Evolutionary conservation across 1,140 invertebrate species (phyloP).

Genomic region (Schlechtendalia chinensis): DNA sequence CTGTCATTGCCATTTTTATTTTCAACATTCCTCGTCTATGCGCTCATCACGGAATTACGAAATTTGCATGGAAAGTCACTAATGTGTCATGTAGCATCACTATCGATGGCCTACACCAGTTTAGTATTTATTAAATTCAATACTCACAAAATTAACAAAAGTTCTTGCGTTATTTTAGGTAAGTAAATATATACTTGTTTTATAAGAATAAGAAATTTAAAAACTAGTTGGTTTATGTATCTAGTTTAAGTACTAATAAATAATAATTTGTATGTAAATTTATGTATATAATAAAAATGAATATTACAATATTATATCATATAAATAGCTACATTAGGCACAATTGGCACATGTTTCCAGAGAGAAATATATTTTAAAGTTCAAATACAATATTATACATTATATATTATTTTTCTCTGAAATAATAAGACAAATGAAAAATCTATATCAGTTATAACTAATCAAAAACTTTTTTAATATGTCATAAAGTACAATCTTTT

Average conservation of each 20-base stretch:
- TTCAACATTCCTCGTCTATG: constrained; percentile 70
- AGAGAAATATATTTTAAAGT: neutral
- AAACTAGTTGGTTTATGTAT: too few species aligned
- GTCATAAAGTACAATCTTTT: neutral
- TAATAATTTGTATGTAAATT: too few species aligned
- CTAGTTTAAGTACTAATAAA: too few species aligned
- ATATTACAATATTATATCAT: too few species aligned
- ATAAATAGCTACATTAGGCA: neutral
- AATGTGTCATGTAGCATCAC: constrained; percentile 68
- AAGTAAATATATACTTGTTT: neutral
- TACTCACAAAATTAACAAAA: neutral
- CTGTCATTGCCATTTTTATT: constrained; percentile 71
- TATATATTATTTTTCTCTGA: too few species aligned
- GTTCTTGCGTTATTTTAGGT: neutral
- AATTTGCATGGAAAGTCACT: constrained; percentile 73
- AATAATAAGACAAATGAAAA: too few species aligned
- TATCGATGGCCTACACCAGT: constrained; percentile 63
- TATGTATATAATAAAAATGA: too few species aligned
- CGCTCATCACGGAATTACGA: constrained; percentile 66
- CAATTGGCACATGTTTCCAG: neutral
- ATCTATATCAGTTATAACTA: too few species aligned
- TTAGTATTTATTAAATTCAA: neutral
- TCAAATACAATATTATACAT: too few species aligned
- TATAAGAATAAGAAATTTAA: too few species aligned
- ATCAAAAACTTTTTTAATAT: too few species aligned